Base-by-base conservation (phyloP, 2,113 vertebrate species). In the Oostethus manadensis region DNA sequence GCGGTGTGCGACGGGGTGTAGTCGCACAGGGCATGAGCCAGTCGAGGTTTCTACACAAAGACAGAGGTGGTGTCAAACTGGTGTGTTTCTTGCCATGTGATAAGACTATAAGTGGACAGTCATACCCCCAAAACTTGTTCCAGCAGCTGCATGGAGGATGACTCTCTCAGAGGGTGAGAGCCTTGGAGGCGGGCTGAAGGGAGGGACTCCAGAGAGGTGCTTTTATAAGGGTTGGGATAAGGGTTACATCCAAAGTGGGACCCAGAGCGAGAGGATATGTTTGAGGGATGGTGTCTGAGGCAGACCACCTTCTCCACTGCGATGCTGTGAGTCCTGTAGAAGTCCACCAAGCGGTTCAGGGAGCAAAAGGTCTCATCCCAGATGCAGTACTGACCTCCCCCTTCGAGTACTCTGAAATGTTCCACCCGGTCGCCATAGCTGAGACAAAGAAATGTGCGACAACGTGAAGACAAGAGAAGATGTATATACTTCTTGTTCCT, bases 301-400 rank as follows among this genome's bases (percentile, higher is more conserved):
- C 87, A 90, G 69, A 98, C 74, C 76, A 90, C 81, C n/a, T 87
- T 85, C 83, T 90, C 90, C 74, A 87, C 88, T 56, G 88, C 66
- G 0, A 97, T 92, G 6, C 92, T 94, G 68, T 88, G 91, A 0
- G 64, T 91, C 35, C 91, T 83, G 87, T 98, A 96, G 90, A 92
- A 95, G 18, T 95, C 93, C 60, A 97, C 92, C 86, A 98, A 81
- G 51, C 94, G 89, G 0, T 97, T 96, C 43, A 98, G 86, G 53
- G 94, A 96, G 72, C 86, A 86, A 82, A 97, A 98, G 56, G 90
- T 88, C 62, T 94, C 90, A 2, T 94, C 92, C 95, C 95, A 98
- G 69, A 98, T 89, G 73, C 88, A 93, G 80, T 95, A 97, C 66
- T 91, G 94, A n/a, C 93, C 92, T 0, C 84, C 88, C 0, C 83